Percentiles rank a stretch among this genome's conserved stretches.
Evolutionary conservation across 2,888 invertebrate genomes (phyloP).

Genomic region (Capitulum mitella): DNA sequence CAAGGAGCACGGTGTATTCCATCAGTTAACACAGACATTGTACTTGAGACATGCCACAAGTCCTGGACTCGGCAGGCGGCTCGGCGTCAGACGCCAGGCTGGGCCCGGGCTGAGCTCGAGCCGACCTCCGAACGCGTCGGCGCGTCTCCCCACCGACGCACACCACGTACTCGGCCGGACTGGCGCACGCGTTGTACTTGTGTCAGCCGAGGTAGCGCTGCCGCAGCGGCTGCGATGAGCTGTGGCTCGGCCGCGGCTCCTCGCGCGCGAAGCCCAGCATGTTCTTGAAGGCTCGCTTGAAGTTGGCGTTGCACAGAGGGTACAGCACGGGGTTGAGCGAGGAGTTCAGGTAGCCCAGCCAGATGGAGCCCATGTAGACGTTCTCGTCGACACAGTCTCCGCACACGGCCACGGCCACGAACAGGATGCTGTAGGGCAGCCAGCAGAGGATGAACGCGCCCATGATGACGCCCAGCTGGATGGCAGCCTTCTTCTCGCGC

Average conservation of each 20-base stretch:
- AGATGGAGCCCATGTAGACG: slow-evolving; percentile 46
- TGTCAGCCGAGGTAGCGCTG: too few relatives aligned
- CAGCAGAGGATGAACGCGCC: slow-evolving; percentile 54
- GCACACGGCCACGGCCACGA: slow-evolving; percentile 51
- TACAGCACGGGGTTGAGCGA: slow-evolving; percentile 50
- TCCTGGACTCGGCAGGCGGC: too few relatives aligned
- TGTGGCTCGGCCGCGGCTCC: slow-evolving; percentile 12
- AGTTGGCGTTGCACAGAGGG: slow-evolving; percentile 48
- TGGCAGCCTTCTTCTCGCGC: slow-evolving; percentile 48
- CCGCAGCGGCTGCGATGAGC: too few relatives aligned
- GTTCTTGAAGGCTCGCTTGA: slow-evolving; percentile 44
- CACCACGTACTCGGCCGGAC: too few relatives aligned
- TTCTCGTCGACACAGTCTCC: slow-evolving; percentile 44
- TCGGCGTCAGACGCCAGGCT: too few relatives aligned
- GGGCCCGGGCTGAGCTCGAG: too few relatives aligned
- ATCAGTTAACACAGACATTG: too few relatives aligned
- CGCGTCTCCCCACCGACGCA: too few relatives aligned
- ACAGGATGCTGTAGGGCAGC: slow-evolving; percentile 54
- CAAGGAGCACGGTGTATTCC: too few relatives aligned
- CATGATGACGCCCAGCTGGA: slow-evolving; percentile 53
- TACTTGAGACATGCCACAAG: too few relatives aligned
- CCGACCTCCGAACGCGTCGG: too few relatives aligned
- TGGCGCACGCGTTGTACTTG: too few relatives aligned
- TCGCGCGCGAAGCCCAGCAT: slow-evolving; percentile 39
- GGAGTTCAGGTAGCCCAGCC: slow-evolving; percentile 50